These are phyloP conservation scores for Nycticryphes semicollaris DNA, from an alignment of 2,113 vertebrate species.

Conservation along the genomic window DNA sequence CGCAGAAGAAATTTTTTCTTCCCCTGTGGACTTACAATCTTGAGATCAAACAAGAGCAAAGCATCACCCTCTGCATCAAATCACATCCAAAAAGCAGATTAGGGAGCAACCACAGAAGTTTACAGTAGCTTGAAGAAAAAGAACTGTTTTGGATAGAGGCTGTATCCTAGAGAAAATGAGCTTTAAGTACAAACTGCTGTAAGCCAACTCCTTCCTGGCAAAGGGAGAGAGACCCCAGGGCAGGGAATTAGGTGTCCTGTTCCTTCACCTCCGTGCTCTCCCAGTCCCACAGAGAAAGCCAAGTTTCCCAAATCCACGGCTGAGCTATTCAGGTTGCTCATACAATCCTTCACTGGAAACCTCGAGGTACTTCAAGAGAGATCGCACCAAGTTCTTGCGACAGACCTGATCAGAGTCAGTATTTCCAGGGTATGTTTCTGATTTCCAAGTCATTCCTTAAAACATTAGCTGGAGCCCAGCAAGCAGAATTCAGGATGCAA, in stretches of 20 bases:
- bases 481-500: background rate
- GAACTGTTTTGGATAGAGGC: background rate
- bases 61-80: background rate
- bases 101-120: background rate
- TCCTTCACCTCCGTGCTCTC: background rate
- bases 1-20: background rate
- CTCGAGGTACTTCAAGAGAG: background rate
- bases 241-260: conserved; percentile 7
- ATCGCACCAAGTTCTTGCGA: accelerated
- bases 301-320: background rate
- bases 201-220: background rate
- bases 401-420: background rate
- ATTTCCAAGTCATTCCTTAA: background rate
- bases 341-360: background rate
- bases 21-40: background rate
- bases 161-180: background rate
- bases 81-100: background rate
- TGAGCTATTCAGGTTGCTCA: background rate
- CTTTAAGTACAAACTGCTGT: background rate
- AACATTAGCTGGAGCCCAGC: background rate
- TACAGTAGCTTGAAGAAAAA: background rate
- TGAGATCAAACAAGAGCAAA: background rate
- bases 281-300: background rate
- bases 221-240: background rate
- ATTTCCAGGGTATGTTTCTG: background rate